Evolutionary conservation across 2,113 vertebrate species (phyloP), one percentile per base, ranked within the genome.

Genomic region (Octodon degus): DNA sequence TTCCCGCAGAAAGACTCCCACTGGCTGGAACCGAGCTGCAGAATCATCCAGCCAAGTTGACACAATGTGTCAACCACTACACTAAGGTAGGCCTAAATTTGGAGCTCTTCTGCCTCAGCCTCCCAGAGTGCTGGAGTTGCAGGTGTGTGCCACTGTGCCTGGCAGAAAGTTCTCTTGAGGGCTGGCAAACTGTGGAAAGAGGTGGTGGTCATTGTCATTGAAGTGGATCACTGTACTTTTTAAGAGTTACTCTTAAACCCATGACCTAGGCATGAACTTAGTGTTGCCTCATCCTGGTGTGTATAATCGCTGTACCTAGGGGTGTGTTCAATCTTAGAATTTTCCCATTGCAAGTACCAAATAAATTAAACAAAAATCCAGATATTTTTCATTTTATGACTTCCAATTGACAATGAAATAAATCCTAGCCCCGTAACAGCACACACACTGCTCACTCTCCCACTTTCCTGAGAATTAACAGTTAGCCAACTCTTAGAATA

Each of bases 331-430:
- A 4, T 85, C 32, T 96, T 74, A 84, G 53, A 70, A 70, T 87
- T 94, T 81, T 72, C 50, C 72, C 70, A 40, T 5, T 32, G 32
- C 3, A 72, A 0, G 2, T 67, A 32, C 94, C 40, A 72, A 53
- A 68, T 76, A 86, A 65, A 83, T 94, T 10, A 53, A 94, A 63
- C 30, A 89, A 76, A 77, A 86, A 72, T 79, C 79, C n/a, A 82
- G 77, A 89, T 77, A 12, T n/a, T 81, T 40, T 95, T 74, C n/a
- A 68, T 81, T 60, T 88, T 34, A 85, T 47, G 40, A 76, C 92
- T 89, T 87, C 81, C 62, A 96, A 76, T 80, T 72, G 93, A 83
- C 25, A 84, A 12, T 67, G 20, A 70, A 74, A 67, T 32, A 25
- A 95, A 6, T 55, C 24, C 43, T 20, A 37, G 53, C 11, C 9